Evolutionary conservation across 2,888 invertebrate genomes (phyloP), one percentile per base, ranked within the genome.

Genomic region (Lypha dubia): DNA sequence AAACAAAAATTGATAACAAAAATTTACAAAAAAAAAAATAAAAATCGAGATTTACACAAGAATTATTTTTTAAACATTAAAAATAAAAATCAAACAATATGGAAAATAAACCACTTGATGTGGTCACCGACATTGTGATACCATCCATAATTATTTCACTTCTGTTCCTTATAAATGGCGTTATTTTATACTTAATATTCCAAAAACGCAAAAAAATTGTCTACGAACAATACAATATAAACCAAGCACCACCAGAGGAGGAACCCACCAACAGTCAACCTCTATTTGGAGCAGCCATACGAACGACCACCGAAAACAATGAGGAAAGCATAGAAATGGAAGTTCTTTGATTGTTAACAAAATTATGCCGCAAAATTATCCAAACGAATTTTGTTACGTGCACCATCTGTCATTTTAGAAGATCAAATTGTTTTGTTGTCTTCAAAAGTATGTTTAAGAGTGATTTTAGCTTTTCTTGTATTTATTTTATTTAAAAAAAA

Each of bases 151-250:
- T 90, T 1, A 77, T 90, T 15, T 38, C 86, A 58, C 58, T 51
- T 13, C 28, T 91, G 4, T 87, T 90, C 32, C 67, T 87, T n/a
- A 44, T 89, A 20, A 91, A 90, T 74, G 88, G 86, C 7, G 75
- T 91, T 46, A 76, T 91, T 28, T 86, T 91, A 51, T 87, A 82
- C 24, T 85, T 86, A 62, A 90, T 91, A 28, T 85, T 89, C 80
- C 85, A 80, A 53, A 88, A 88, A 79, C 89, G 90, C 0, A 88
- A 87, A 17, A 86, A 86, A 17, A 38, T 88, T 32, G 73, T 65
- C 17, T 62, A 84, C 53, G 86, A 84, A 22, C 75, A 85, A 44
- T 56, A 60, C 38, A 58, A 76, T 20, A 81, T 82, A 24, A 15
- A 8, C 1, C 32, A 22, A 35, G 13, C 4, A 1, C 51, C n/a